phyloP scores from a whole-genome alignment of 1,140 invertebrate species.

The Pygmarrhopalites habei region DNA sequence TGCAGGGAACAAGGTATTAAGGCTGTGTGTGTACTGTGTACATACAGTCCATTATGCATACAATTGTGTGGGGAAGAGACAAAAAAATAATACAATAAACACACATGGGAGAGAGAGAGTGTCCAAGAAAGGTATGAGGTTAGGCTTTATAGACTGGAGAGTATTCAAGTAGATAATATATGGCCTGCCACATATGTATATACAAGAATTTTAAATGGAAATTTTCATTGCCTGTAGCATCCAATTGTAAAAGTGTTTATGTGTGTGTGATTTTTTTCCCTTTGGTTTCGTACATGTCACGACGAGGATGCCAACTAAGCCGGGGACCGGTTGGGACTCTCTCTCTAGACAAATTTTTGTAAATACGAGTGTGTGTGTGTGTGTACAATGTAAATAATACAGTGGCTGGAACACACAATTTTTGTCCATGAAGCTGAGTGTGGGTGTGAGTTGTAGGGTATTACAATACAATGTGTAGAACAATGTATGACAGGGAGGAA shows the following conservation, averaged over 20 bases:
- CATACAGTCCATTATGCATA: neutral
- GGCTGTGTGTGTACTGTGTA: no score
- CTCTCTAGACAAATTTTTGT: neutral
- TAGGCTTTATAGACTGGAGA: neutral
- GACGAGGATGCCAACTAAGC: neutral
- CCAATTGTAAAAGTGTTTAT: neutral
- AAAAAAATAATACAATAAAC: neutral
- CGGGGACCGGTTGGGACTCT: neutral
- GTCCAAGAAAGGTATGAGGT: neutral
- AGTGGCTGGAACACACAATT: neutral
- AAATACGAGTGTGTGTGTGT: neutral
- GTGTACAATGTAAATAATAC: neutral
- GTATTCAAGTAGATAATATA: neutral
- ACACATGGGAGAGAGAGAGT: neutral
- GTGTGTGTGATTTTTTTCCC: neutral
- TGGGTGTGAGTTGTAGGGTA: no score
- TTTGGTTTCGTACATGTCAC: neutral
- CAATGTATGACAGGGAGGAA: neutral
- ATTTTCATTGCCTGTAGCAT: neutral
- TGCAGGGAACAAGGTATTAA: no score
- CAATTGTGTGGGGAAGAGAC: neutral
- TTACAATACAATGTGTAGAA: no score
- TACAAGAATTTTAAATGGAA: neutral
- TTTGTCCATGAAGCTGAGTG: no score
- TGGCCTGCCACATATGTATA: neutral